Percentiles rank a stretch among this genome's conserved stretches.
Evolutionary conservation across 2,113 vertebrate genomes (phyloP).

Genomic region (Elachura formosa): DNA sequence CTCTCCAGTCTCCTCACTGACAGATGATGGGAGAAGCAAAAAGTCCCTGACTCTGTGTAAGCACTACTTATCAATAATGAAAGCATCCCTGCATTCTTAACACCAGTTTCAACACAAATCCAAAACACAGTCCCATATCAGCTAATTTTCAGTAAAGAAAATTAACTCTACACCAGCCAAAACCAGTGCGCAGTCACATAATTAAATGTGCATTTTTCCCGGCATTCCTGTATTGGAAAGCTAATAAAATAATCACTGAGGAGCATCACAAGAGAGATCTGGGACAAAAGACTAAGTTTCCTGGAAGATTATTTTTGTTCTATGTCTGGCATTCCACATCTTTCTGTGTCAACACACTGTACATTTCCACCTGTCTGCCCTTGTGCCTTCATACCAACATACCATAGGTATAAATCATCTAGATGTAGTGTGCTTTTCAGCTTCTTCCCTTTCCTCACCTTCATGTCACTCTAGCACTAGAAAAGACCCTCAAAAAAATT

Average conservation of each 20-base stretch:
- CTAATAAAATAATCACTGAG: neutral
- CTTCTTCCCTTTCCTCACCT: fast-evolving
- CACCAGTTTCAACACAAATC: neutral
- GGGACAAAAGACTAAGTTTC: neutral
- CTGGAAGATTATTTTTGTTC: neutral
- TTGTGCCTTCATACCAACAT: neutral
- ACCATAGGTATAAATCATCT: neutral
- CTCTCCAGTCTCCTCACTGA: fast-evolving
- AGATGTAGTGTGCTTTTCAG: neutral
- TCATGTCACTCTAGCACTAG: neutral
- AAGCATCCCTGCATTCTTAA: neutral
- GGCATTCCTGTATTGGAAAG: neutral
- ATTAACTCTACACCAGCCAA: neutral
- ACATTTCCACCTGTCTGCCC: neutral
- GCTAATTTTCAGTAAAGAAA: neutral
- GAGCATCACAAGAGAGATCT: neutral
- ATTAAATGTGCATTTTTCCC: neutral
- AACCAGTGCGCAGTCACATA: neutral
- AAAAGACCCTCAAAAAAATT: neutral
- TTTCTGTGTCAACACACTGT: neutral
- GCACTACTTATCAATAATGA: neutral
- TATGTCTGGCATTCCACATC: neutral
- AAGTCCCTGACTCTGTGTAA: neutral
- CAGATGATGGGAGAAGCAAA: neutral
- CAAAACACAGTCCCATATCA: neutral